Base-by-base conservation (phyloP, 2,797 vertebrate genomes). In the Otus scops region DNA sequence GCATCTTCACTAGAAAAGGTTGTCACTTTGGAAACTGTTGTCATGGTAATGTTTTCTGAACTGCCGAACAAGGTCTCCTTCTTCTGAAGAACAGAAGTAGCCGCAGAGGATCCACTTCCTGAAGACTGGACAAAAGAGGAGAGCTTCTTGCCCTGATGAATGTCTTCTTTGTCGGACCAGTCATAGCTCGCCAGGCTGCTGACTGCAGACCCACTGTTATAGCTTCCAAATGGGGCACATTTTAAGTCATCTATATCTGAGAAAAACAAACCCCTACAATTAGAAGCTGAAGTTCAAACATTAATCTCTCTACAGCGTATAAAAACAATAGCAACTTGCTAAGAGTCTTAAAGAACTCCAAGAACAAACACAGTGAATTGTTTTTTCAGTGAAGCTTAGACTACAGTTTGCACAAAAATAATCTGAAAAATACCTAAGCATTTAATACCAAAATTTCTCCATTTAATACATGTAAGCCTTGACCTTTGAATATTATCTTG, bases 241-340 rank as follows among this genome's bases (percentile, higher is more conserved):
- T 99, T 99, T 94, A 99, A 97, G 98, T 99, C 98, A 78, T 99
- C 99, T 96, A 98, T 96, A 98, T 99, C 99, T 99, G 99, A 96
- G 99, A 98, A 95, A 97, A 95, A 97, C 94, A 97, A 97, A 94
- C 54, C 75, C 98, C 90, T 94, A 89, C 86, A 71, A 22, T 98
- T 97, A 98, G 95, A 95, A 93, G 95, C n/a, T 38, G 69, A 71
- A 91, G 70, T 48, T 68, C 64, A 67, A 50, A 88, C 2, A 1
- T 22, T 3, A 11, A 20, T 82, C 88, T 34, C 85, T 69, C 70
- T 2, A 41, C 0, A 4, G 20, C 2, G 13, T 15, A 12, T 11
- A 64, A 53, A 68, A 80, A 10, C 65, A 19, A 63, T 1, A 57
- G 63, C 73, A 53, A n/a, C 61, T n/a, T 2, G 41, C 47, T 6